Evolutionary conservation across 2,797 vertebrate species (phyloP).

Genomic region (Propithecus perrieri): DNA sequence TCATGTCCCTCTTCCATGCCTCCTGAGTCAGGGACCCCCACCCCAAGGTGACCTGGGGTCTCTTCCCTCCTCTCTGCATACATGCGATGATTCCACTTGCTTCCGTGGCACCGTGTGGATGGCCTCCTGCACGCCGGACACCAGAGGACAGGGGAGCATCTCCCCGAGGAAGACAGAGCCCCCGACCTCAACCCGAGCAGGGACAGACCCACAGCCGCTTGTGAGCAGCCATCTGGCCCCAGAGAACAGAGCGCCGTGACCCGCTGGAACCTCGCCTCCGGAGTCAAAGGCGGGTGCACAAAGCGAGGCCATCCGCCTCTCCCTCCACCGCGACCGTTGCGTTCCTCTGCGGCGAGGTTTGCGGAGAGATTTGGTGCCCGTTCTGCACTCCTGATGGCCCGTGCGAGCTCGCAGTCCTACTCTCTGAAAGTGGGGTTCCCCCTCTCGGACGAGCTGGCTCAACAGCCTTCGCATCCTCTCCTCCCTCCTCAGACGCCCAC

Average conservation of each 20-base stretch:
- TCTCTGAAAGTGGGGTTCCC: neutral
- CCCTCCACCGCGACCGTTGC: fast-evolving
- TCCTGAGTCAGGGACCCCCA: too few species aligned
- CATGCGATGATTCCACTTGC: neutral
- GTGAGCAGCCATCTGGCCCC: too few species aligned
- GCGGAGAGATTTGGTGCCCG: fast-evolving
- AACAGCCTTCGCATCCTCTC: fast-evolving
- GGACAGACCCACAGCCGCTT: neutral
- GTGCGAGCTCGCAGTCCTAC: fast-evolving
- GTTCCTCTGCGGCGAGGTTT: fast-evolving
- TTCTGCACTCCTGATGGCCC: fast-evolving
- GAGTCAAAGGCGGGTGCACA: neutral
- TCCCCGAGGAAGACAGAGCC: neutral
- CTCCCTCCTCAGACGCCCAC: neutral
- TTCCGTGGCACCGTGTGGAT: fast-evolving
- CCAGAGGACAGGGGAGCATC: neutral
- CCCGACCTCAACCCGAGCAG: neutral
- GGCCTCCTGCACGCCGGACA: neutral
- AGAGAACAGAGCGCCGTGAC: fast-evolving
- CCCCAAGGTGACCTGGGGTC: neutral
- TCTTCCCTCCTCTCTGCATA: neutral
- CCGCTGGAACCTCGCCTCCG: neutral
- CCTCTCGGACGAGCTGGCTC: neutral
- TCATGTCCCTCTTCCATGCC: neutral
- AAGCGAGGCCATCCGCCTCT: neutral